Conservation (phyloP, 1,140 invertebrate species). For the Rhagoletis zephyria region DNA sequence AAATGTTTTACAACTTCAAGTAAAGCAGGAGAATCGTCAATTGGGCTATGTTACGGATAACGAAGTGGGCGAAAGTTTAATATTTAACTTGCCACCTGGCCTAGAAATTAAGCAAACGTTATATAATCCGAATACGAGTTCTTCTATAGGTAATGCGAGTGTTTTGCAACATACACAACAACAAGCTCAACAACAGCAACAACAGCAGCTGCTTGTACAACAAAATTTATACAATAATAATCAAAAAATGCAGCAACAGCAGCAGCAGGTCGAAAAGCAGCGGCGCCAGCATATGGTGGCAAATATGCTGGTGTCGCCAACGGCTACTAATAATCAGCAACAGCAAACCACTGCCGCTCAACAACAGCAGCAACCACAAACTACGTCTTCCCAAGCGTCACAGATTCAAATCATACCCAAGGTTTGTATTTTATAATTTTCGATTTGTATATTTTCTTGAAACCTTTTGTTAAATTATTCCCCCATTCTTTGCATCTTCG, state of each 20-base stretch:
- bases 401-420: constrained; percentile 73
- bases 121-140: constrained; percentile 60
- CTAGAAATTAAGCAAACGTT: constrained; percentile 71
- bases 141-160: constrained; percentile 20
- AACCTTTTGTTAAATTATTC: constrained; percentile 50
- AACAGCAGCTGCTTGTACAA: constrained; percentile 56
- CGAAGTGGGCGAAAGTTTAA: constrained; percentile 66
- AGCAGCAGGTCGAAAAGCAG: constrained; percentile 58
- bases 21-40: constrained; percentile 69
- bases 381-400: constrained; percentile 63
- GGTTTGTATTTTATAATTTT: constrained; percentile 71
- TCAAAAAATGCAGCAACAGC: constrained; percentile 56
- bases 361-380: constrained; percentile 56
- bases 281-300: constrained; percentile 70
- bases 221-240: constrained; percentile 32
- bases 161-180: constrained; percentile 56
- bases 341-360: constrained; percentile 54
- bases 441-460: constrained; percentile 53
- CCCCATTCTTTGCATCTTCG: constrained; percentile 22
- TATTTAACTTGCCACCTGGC: constrained; percentile 70
- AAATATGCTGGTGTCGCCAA: constrained; percentile 70
- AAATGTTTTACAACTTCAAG: constrained; percentile 69
- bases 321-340: constrained; percentile 38
- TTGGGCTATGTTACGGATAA: constrained; percentile 64
- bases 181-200: constrained; percentile 60